Conservation (phyloP, 2,888 invertebrate genomes). For the Eupithecia inturbata region DNA sequence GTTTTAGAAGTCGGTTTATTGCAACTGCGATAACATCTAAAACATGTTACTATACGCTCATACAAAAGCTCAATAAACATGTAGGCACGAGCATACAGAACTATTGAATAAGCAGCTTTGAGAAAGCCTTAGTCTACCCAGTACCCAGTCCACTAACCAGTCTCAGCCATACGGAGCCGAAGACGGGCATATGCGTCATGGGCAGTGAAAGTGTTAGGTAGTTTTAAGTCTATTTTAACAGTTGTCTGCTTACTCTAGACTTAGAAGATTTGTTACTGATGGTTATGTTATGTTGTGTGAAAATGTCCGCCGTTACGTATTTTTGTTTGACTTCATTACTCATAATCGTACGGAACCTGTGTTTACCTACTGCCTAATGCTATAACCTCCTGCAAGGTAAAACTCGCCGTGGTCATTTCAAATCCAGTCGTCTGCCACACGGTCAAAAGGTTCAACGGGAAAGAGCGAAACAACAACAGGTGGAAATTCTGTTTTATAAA, state of each 20-base stretch:
- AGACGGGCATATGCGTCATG: background rate
- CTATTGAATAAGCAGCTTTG: background rate
- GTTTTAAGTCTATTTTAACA: background rate
- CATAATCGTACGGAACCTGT: background rate
- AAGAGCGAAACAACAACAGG: constrained; percentile 3
- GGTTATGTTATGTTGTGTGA: background rate
- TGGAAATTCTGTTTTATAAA: background rate
- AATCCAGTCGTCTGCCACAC: background rate
- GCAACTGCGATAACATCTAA: constrained; percentile 30
- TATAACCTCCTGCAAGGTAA: background rate
- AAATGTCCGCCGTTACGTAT: background rate
- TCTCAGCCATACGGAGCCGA: too few species aligned
- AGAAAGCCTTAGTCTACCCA: too few species aligned
- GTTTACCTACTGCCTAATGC: background rate
- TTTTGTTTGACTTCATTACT: background rate
- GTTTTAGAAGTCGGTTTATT: constrained; percentile 19
- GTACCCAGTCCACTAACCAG: background rate
- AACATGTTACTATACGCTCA: background rate
- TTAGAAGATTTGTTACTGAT: background rate
- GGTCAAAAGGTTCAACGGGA: background rate
- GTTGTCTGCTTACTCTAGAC: background rate
- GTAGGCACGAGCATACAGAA: background rate
- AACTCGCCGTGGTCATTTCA: background rate
- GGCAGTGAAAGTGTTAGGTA: background rate
- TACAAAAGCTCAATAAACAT: background rate